Conservation (phyloP, 2,797 vertebrate species). For the Pseudomugil gertrudae region DNA sequence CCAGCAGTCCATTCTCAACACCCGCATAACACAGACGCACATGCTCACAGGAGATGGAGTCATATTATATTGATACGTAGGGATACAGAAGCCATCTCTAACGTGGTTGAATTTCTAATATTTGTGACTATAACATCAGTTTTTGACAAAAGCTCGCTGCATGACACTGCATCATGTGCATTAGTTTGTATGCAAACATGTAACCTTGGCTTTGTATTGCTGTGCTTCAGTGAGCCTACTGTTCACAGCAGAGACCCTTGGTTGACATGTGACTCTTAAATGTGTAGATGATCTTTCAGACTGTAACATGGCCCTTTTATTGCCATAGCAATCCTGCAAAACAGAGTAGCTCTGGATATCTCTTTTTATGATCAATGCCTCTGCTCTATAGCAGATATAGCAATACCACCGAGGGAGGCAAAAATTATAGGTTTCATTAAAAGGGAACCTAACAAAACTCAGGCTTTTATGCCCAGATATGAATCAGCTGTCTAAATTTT, state of each 20-base stretch:
- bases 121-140: slow-evolving; percentile 62
- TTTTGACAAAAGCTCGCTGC: slow-evolving; percentile 54
- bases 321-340: slow-evolving; percentile 46
- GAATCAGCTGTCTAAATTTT: slow-evolving; percentile 77
- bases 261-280: slow-evolving; percentile 26
- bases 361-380: slow-evolving; percentile 67
- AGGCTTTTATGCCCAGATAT: slow-evolving; percentile 73
- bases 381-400: slow-evolving; percentile 25
- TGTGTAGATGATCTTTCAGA: slow-evolving; percentile 35
- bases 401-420: slow-evolving; percentile 47
- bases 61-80: slow-evolving; percentile 50
- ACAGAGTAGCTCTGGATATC: slow-evolving; percentile 48
- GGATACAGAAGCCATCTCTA: slow-evolving; percentile 48
- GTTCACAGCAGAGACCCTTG: slow-evolving; percentile 3
- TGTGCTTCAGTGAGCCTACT: background rate
- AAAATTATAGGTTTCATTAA: slow-evolving; percentile 79
- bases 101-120: slow-evolving; percentile 77
- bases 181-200: slow-evolving; percentile 3
- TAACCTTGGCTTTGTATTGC: background rate
- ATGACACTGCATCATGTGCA: slow-evolving; percentile 24
- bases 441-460: slow-evolving; percentile 73
- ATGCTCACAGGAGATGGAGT: slow-evolving; percentile 21
- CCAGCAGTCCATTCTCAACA: slow-evolving; percentile 42
- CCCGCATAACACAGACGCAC: slow-evolving; percentile 21
- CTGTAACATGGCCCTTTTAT: slow-evolving; percentile 42